phyloP scores from a whole-genome alignment of 2,888 invertebrate genomes.

The Yponomeuta cagnagella region DNA sequence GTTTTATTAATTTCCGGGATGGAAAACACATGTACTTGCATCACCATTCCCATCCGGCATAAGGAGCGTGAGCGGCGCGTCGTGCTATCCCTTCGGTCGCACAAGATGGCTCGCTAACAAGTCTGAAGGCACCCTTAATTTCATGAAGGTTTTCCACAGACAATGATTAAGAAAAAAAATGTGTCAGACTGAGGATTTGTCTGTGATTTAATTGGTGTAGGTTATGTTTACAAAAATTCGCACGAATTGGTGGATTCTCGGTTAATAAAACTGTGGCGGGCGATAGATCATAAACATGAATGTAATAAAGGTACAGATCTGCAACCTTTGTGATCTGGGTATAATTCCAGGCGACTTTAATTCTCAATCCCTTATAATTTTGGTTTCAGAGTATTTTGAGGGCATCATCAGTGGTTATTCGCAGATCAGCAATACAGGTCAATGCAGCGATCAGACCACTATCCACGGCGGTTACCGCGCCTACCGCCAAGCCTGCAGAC shows the following conservation, averaged over 20 bases:
- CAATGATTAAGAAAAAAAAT: too few relatives aligned
- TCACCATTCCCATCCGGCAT: too few relatives aligned
- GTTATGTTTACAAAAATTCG: background rate
- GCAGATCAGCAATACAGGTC: constrained; percentile 9
- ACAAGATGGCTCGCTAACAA: too few relatives aligned
- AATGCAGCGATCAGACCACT: constrained; percentile 34
- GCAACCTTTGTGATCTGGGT: background rate
- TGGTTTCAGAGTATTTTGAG: constrained; percentile 49
- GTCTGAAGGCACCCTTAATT: too few relatives aligned
- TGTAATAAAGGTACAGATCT: constrained; percentile 14
- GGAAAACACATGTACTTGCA: too few relatives aligned
- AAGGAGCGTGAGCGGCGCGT: too few relatives aligned
- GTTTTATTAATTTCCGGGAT: too few relatives aligned
- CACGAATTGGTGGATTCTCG: background rate
- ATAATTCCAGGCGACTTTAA: too few relatives aligned
- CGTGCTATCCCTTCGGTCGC: too few relatives aligned
- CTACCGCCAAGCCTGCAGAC: constrained; percentile 18
- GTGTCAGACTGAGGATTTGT: background rate
- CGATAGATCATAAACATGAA: constrained; percentile 16
- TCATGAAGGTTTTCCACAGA: too few relatives aligned
- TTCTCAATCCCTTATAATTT: background rate
- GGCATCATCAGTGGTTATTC: constrained; percentile 15
- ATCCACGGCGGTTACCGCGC: constrained; percentile 33
- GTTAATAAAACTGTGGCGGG: too few relatives aligned
- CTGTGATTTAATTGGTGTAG: background rate